phyloP scores from a whole-genome alignment of 2,888 invertebrate genomes.

The Rhogogaster chlorosoma region DNA sequence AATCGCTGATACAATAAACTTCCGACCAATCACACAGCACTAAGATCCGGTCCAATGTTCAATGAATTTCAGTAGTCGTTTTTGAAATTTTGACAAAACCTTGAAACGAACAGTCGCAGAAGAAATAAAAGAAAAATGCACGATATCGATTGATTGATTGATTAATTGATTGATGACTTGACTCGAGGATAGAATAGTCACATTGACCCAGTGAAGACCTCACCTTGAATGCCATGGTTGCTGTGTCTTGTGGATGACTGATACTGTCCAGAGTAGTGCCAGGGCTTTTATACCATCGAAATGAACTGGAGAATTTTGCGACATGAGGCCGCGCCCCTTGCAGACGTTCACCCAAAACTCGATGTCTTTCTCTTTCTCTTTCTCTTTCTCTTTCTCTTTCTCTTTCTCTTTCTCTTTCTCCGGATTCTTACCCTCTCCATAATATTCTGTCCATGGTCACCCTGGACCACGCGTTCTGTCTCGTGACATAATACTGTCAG shows the following conservation, averaged over 20 bases:
- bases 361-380: conserved; percentile 43
- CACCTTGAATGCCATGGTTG: conserved; percentile 74
- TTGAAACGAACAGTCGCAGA: neutral
- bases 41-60: neutral
- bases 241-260: conserved; percentile 63
- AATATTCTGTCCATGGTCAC: conserved; percentile 16
- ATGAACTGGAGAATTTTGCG: conserved; percentile 57
- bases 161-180: neutral
- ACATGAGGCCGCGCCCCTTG: conserved; percentile 53
- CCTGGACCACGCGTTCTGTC: conserved; percentile 45
- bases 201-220: conserved; percentile 42
- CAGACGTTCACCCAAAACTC: conserved; percentile 53
- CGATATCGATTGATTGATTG: neutral
- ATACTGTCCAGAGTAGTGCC: conserved; percentile 58
- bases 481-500: conserved; percentile 37
- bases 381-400: conserved; percentile 43
- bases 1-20: neutral
- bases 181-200: neutral
- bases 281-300: conserved; percentile 60
- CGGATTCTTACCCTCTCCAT: conserved; percentile 33
- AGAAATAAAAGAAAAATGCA: neutral
- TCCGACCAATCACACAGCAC: neutral
- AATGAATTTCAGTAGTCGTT: neutral
- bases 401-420: conserved; percentile 41
- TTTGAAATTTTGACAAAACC: neutral